Conservation (phyloP, 2,113 vertebrate genomes). For the Myotis lucifugus region DNA sequence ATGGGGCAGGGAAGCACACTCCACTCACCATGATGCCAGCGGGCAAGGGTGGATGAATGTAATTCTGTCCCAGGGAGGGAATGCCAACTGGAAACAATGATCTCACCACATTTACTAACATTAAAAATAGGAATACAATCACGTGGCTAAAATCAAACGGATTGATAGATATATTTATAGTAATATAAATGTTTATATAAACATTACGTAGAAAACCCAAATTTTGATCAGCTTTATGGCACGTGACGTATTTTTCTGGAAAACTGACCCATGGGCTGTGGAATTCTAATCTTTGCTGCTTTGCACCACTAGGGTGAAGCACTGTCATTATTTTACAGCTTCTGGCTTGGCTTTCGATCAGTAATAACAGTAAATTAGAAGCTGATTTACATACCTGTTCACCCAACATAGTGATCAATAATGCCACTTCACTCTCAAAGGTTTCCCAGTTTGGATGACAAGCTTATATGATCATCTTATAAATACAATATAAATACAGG, state of each 20-base stretch:
- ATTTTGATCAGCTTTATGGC: neutral
- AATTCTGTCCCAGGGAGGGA: neutral
- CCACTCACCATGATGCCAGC: neutral
- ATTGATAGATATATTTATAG: neutral
- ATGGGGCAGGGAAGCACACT: neutral
- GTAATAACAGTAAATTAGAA: rapidly evolving
- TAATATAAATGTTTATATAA: neutral
- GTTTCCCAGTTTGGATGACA: neutral
- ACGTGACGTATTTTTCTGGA: neutral
- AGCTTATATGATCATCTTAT: rapidly evolving
- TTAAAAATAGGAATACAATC: neutral
- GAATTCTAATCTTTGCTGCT: neutral
- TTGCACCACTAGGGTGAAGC: neutral
- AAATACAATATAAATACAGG: neutral
- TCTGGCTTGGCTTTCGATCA: neutral
- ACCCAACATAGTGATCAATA: neutral
- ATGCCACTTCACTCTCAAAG: neutral
- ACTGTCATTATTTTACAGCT: neutral
- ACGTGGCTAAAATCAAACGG: neutral
- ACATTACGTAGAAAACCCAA: neutral
- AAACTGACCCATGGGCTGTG: neutral
- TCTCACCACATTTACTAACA: neutral
- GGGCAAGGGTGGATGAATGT: too few species aligned
- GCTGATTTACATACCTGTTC: neutral
- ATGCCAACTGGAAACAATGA: neutral